Percentiles rank a stretch among this genome's conserved stretches.
Conservation (phyloP, 2,888 invertebrate genomes). For the Lepidocyrtinus sp. region DNA sequence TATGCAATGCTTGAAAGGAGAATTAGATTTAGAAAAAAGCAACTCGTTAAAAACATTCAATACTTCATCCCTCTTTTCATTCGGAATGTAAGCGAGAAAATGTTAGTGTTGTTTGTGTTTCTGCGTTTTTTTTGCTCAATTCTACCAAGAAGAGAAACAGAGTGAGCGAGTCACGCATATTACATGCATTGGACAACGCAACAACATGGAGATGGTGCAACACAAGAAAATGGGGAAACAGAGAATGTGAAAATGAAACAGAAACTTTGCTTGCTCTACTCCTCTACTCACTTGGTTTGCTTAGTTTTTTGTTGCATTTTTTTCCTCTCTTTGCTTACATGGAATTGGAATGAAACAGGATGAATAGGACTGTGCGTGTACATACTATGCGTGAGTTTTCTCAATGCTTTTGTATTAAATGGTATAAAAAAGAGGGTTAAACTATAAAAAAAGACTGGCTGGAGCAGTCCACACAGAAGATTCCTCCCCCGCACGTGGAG, state of each 20-base stretch:
- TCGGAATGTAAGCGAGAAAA: not conserved
- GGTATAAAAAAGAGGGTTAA: constrained; percentile 19
- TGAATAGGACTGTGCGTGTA: constrained; percentile 13
- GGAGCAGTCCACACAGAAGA: constrained; percentile 63
- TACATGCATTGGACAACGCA: constrained; percentile 2
- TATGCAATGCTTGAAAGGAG: constrained; percentile 41
- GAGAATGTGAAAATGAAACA: no score
- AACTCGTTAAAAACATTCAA: constrained; percentile 6
- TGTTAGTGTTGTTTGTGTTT: not conserved
- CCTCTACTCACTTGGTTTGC: not conserved
- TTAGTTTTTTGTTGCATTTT: not conserved
- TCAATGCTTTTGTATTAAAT: constrained; percentile 29
- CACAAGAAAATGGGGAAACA: constrained; percentile 1
- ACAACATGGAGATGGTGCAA: not conserved
- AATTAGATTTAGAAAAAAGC: not conserved
- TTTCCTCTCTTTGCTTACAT: no score
- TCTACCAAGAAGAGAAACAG: no score
- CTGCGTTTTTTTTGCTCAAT: no score
- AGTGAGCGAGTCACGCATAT: no score
- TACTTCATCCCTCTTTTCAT: not conserved
- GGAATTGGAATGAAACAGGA: constrained; percentile 1
- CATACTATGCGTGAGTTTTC: not conserved
- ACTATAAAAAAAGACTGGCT: constrained; percentile 14
- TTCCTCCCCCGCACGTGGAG: constrained; percentile 70
- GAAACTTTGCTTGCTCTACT: no score